These are phyloP conservation scores for Troides aeacus DNA, from an alignment of 2,888 invertebrate species.

Conservation along the genomic window DNA sequence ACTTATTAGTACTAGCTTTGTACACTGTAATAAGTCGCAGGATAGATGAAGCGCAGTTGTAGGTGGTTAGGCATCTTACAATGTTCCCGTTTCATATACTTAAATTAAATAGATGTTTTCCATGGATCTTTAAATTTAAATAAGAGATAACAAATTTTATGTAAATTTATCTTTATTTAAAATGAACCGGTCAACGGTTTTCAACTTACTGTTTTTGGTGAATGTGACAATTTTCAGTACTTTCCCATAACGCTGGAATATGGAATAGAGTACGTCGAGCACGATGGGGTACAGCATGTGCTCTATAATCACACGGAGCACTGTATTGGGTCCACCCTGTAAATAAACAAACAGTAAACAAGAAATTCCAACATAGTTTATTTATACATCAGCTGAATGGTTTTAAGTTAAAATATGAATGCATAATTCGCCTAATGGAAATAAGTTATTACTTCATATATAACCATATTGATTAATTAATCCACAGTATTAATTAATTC, in stretches of 20 bases:
- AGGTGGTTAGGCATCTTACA: conserved; percentile 48
- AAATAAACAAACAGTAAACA: conserved; percentile 12
- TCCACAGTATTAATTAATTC: too few species aligned
- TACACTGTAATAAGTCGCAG: conserved; percentile 52
- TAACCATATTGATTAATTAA: too few species aligned
- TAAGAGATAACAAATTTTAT: too few species aligned
- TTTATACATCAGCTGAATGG: not conserved
- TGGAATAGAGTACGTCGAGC: conserved; percentile 97
- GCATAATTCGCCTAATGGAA: too few species aligned
- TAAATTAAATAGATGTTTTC: not conserved
- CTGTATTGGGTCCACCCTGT: conserved; percentile 95
- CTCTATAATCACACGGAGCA: conserved; percentile 98
- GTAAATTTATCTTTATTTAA: too few species aligned
- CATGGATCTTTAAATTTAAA: too few species aligned
- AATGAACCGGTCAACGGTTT: too few species aligned
- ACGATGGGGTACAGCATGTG: conserved; percentile 99
- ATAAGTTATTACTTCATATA: too few species aligned
- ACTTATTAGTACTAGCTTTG: conserved; percentile 67
- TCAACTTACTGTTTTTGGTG: conserved; percentile 98
- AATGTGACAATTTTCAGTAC: conserved; percentile 99
- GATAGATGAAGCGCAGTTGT: conserved; percentile 51
- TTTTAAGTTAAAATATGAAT: too few species aligned
- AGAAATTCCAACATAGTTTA: not conserved
- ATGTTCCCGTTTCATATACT: not conserved
- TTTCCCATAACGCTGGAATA: conserved; percentile 99